A percentile compares a stretch with the other conserved stretches of the same genome.
Conservation (phyloP, 2,113 vertebrate genomes). For the Nyctibius bracteatus region DNA sequence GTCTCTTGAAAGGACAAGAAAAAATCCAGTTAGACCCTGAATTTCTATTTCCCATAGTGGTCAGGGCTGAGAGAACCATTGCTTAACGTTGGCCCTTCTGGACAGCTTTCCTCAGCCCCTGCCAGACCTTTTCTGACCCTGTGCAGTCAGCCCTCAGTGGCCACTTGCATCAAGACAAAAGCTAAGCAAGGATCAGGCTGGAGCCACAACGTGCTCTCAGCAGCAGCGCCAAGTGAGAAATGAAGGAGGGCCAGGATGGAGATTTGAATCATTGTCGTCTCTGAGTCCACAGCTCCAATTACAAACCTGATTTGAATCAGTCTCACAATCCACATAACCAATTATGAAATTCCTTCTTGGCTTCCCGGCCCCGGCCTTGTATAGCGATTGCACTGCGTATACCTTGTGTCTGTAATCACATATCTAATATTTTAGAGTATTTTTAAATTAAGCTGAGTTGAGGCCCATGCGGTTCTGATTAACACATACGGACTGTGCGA, state of each 20-base stretch:
- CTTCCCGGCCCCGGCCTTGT: background rate
- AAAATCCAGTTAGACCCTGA: background rate
- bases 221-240: background rate
- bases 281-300: background rate
- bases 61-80: background rate
- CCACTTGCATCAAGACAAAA: rapidly evolving
- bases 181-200: background rate
- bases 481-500: background rate
- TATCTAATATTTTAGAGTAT: background rate
- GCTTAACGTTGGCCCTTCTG: background rate
- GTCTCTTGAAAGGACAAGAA: background rate
- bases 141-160: background rate
- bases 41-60: background rate
- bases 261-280: background rate
- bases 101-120: background rate
- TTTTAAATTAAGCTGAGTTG: background rate
- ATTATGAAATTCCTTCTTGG: background rate
- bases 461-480: background rate
- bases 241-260: background rate
- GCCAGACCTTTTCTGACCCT: background rate
- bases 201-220: background rate
- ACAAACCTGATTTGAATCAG: background rate
- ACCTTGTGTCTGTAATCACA: background rate
- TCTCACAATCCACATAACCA: background rate
- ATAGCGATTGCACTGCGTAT: background rate